Percentiles rank a stretch among this genome's conserved stretches.
Evolutionary conservation across 1,140 invertebrate genomes (phyloP).

Genomic region (Drosophila lacteicornis): DNA sequence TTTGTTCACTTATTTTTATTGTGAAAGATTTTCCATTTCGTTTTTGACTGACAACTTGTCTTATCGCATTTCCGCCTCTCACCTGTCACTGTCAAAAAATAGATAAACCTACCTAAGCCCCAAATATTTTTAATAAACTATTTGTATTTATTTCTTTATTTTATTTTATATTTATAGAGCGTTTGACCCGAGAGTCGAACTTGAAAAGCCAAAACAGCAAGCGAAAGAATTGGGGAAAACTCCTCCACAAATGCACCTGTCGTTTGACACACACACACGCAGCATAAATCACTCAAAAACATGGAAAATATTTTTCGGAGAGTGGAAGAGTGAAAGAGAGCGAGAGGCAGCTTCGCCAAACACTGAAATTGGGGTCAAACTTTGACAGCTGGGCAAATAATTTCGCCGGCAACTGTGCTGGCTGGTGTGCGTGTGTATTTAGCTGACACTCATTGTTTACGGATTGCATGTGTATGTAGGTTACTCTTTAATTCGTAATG

Average conservation of each 20-base stretch:
- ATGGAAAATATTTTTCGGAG: conserved; percentile 53
- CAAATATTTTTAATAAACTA: conserved; percentile 40
- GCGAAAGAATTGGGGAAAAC: conserved; percentile 24
- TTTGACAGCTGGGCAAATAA: conserved; percentile 83
- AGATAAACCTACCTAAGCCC: conserved; percentile 18
- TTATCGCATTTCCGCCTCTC: conserved; percentile 30
- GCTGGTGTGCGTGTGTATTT: conserved; percentile 27
- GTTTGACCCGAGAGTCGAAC: conserved; percentile 29
- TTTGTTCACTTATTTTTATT: neutral
- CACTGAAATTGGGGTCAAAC: conserved; percentile 71
- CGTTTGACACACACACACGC: conserved; percentile 37
- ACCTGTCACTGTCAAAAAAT: conserved; percentile 33
- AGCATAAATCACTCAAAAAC: conserved; percentile 78
- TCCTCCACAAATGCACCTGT: conserved; percentile 61
- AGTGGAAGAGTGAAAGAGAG: neutral
- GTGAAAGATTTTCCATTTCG: conserved; percentile 4
- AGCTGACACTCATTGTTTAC: conserved; percentile 35
- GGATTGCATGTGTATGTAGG: conserved; percentile 30
- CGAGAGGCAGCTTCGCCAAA: conserved; percentile 14
- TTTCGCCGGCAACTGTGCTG: conserved; percentile 52
- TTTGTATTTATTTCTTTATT: conserved; percentile 41
- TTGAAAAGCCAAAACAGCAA: conserved; percentile 28
- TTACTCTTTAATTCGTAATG: conserved; percentile 69
- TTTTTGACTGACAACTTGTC: conserved; percentile 24
- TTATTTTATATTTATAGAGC: conserved; percentile 28